Evolutionary conservation across 2,888 invertebrate species (phyloP), one percentile per base, ranked within the genome.

Genomic region (Iphiclides podalirius): DNA sequence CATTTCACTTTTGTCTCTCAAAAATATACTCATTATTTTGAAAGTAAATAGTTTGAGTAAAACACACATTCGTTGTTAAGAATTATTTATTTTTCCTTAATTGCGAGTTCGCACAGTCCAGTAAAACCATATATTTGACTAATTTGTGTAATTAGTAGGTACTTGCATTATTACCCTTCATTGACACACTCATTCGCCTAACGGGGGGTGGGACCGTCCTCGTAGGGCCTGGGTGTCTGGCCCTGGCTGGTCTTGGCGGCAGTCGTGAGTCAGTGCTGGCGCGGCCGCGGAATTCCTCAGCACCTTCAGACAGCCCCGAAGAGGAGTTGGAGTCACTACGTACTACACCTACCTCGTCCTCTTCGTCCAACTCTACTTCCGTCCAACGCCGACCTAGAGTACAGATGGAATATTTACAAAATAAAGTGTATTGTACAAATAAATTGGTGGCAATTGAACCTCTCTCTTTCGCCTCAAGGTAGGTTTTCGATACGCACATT

Each of bases 171-270:
- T 91, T 91, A 43, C 93, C 93, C 52, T 90, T 84, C 90, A 94
- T 94, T 33, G 94, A 94, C 53, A 95, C 94, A 67, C 94, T 94
- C 93, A 95, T 94, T 54, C 95, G 86, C 26, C 94, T 85, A 39
- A 92, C 91, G 0, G 91, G 90, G 2, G 89, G 83, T 1, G 90
- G 86, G 54, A 80, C 80, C 0, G 85, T 83, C 23, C 76, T 65
- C 39, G 78, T 60, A 8, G 80, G 69, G 15, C 78, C 81, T 1
- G 84, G 87, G 53, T 83, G 83, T 2, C 93, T 83, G 73, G 91
- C 90, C 34, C 91, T 77, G 52, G 92, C 85, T 0, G 92, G 92
- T 8, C 91, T 86, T 12, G 93, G 92, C 0, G 86, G 83, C 26
- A 86, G 66, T 1, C 85, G 72, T 0, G 86, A 84, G 71, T 95